Base-by-base conservation (phyloP, 2,888 invertebrate species). In the Listrodromus nycthemerus region DNA sequence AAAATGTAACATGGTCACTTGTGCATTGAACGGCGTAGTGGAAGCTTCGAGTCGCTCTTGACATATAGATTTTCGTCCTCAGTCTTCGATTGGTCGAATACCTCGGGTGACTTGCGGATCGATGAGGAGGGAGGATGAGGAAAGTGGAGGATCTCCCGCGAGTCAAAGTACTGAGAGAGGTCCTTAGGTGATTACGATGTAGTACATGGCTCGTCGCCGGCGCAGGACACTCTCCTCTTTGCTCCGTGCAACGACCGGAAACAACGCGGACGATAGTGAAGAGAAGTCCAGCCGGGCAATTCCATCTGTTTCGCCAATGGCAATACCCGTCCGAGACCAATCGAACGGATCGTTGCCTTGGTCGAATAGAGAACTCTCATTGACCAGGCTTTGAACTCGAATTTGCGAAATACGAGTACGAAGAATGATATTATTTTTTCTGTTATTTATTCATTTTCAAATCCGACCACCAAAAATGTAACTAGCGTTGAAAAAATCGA, bases 181-280 rank as follows among this genome's bases (percentile, higher is more conserved):
- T 75, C 74, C 70, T 66, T 83, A 37, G 27, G 75, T 83, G 50
- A 83, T 83, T 71, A 79, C 65, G 79, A 63, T 78, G 41, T 3
- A 16, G 27, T 16, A 8, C 27, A 13, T 27, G 27, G 41, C 19
- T 63, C 58, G 71, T 71, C 37, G 37, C 16, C 58, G 48, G 21
- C 66, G 66, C 77, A 41, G 50, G 16, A 67, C 55, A 21, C 16
- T 45, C 33, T 70, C 45, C 69, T 50, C 37, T 70, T 75, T 70
- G 61, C 48, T 71, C 48, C 33, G 45, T 69, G 37, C 70, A 79
- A 48, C 55, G 33, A 41, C 50, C 52, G 24, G 48, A 41, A 73
- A 21, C 48, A 33, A 33, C 21, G n/a, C 48, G 50, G 24, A 33
- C 37, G 30, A 66, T 63, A 52, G n/a, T 21, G 37, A 37, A 58